Base-by-base conservation (phyloP, 2,113 vertebrate genomes). In the Trachemys scripta region DNA sequence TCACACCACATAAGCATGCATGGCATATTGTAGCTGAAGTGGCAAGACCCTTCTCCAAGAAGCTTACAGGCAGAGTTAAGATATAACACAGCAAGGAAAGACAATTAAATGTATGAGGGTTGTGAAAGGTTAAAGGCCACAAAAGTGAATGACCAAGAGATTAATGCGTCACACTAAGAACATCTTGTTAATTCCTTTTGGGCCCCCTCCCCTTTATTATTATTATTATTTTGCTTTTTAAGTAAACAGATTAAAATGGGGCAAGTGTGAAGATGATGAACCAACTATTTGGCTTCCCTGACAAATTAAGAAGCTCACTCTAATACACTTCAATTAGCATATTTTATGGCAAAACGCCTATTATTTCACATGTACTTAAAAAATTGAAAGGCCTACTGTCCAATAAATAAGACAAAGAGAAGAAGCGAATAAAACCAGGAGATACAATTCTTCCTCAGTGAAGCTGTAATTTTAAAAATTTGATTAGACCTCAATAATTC, bases 1-100 rank as follows among this genome's bases (percentile, higher is more conserved):
- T 27, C 81, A 75, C 85, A 65, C 31, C 38, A 59, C 22, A 45
- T 25, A 4, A 8, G 2, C 17, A 2, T 3, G 8, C 8, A 0
- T 14, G 31, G 82, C 4, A 3, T 0, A 54, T 4, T 31, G 31
- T 29, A 79, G 54, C 35, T 0, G 0, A 24, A 80, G 88, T 2
- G 47, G 27, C 7, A 45, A 2, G 35, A n/a, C 2, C 25, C 56
- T 80, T 54, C 83, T 56, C 57, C 57, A 90, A 47, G 53, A 51
- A 80, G 42, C 27, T 81, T 89, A n/a, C 47, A 50, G 10, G 29
- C 0, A 3, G 1, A 83, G 22, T 57, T 69, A 1, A 2, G 20
- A 25, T n/a, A 20, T 19, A 88, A 45, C 4, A 59, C 0, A 3
- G 86, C 65, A 84, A 17, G 20, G 6, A 86, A 94, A 59, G 51